These are phyloP conservation scores for Diaphora mendica DNA, from an alignment of 2,888 invertebrate species.

Conservation along the genomic window DNA sequence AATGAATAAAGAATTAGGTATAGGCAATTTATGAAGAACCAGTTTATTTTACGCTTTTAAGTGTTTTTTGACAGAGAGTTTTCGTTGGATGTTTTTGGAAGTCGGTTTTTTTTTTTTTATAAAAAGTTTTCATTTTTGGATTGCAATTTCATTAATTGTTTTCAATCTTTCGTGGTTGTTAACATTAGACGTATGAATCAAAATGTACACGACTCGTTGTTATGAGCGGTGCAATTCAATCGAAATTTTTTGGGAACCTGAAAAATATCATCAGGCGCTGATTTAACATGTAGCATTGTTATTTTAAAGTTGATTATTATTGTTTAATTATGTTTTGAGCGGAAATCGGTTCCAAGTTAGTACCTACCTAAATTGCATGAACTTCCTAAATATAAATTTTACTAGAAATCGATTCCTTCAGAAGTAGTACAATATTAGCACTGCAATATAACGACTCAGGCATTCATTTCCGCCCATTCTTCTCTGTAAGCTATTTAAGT, in stretches of 20 bases:
- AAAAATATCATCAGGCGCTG: not conserved
- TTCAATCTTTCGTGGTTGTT: not conserved
- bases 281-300: not conserved
- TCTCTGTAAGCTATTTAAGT: constrained; percentile 27
- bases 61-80: too few species aligned
- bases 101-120: too few species aligned
- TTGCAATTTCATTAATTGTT: not conserved
- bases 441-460: not conserved
- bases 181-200: not conserved
- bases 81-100: too few species aligned
- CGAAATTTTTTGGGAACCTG: not conserved
- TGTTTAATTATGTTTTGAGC: constrained; percentile 3
- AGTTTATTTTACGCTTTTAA: too few species aligned
- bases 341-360: not conserved
- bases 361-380: not conserved
- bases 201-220: not conserved
- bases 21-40: too few species aligned
- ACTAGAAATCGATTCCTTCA: constrained; percentile 13
- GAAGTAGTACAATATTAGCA: constrained; percentile 20
- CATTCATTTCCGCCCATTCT: constrained; percentile 43
- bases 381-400: constrained; percentile 22
- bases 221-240: not conserved
- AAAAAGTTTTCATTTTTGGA: not conserved
- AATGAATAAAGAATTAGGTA: too few species aligned
- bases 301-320: not conserved